Percentiles rank a stretch among this genome's conserved stretches.
phyloP scores from a whole-genome alignment of 1,140 invertebrate genomes.

The Lanistes nyassanus region DNA sequence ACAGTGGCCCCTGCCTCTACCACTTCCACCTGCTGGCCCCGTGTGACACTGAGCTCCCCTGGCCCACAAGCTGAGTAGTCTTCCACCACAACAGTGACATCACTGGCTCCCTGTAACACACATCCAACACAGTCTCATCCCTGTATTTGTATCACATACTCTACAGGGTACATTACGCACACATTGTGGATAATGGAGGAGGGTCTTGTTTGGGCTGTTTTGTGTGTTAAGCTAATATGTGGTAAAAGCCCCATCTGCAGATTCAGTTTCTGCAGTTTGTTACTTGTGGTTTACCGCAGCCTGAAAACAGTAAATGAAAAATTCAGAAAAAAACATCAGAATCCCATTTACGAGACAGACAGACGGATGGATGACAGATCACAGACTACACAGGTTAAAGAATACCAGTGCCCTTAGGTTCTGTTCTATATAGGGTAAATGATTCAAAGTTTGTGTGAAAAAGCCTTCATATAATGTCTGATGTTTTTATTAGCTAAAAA shows the following conservation, averaged over 20 bases:
- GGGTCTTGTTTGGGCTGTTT: not conserved
- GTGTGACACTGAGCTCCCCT: slow-evolving; percentile 55
- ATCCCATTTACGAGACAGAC: no score
- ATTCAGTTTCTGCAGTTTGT: not conserved
- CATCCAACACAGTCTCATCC: slow-evolving; percentile 53
- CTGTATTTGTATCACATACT: slow-evolving; percentile 40
- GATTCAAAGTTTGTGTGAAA: no score
- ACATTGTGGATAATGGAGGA: not conserved
- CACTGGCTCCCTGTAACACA: slow-evolving; percentile 46
- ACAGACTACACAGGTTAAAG: no score
- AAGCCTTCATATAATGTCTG: no score
- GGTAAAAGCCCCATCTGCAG: not conserved
- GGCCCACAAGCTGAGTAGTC: slow-evolving; percentile 56
- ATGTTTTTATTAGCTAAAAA: no score
- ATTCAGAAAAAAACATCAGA: no score
- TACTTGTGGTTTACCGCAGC: not conserved
- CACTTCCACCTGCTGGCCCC: slow-evolving; percentile 88
- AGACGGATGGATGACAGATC: no score
- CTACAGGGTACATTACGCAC: not conserved
- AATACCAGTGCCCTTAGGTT: no score
- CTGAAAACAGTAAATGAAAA: no score
- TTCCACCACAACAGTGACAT: slow-evolving; percentile 59
- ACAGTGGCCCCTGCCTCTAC: slow-evolving; percentile 74
- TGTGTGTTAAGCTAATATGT: not conserved
- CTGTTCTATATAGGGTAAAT: no score